Base-by-base conservation (phyloP, 2,888 invertebrate species). In the Malacosoma neustria region DNA sequence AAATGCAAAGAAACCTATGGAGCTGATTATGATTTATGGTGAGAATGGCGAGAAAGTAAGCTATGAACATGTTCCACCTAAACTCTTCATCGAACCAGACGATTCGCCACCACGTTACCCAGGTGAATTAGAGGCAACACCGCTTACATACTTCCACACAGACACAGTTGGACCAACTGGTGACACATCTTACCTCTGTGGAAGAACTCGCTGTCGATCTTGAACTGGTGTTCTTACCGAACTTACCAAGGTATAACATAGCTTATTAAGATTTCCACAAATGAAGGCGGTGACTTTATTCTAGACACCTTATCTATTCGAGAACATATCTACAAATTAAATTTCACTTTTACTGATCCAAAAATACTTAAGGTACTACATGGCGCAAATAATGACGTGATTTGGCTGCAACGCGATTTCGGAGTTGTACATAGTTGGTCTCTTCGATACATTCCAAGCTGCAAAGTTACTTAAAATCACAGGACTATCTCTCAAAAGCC, bases 401-500 rank as follows among this genome's bases (percentile, higher is more conserved):
- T 91, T 22, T 99, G 99, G 99, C 79, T 99, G 15, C 99, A 99
- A 71, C 87, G 97, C 11, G 99, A 99, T 87, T 90, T 99, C 38
- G 94, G 97, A 0, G 67, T 99, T n/a, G 1, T 99, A 99, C 66
- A 79, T 99, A 2, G 98, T 99, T 1, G 98, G 98, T 50, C 89
- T 99, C 91, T 98, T 99, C 68, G 99, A 99, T 72, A 99, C 99
- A 0, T 91, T 95, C 62, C 92, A 93, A 63, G 98, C 98, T 0
- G 92, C 96, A 0, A 90, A 92, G 47, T 84, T 89, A 2, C 84
- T 99, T 1, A 88, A 89, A 13, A 86, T 93, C 43, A 81, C 90
- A 0, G 89, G 90, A 11, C 81, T 92, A 1, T 95, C 96, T 3
- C 80, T 96, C 35, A 92, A 94, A 0, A 91, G 91, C 67, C 82